Percentiles rank a stretch among this genome's conserved stretches.
phyloP scores from a whole-genome alignment of 2,113 vertebrate species.

The Pterocles gutturalis region DNA sequence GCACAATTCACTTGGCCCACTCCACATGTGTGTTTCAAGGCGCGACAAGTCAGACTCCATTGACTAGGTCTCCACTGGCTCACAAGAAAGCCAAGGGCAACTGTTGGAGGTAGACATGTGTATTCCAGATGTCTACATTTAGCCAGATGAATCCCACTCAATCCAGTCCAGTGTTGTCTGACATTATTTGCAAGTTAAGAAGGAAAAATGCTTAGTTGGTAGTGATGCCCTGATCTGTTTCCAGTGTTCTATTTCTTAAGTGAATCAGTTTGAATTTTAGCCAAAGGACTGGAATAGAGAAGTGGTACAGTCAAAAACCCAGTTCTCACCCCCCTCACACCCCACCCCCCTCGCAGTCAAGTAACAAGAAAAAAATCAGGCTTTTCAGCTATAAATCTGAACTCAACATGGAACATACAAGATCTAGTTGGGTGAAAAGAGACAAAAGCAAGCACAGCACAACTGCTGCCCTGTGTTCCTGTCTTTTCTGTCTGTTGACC shows the following conservation, averaged over 20 bases:
- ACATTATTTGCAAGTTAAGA: not conserved
- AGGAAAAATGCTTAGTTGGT: not conserved
- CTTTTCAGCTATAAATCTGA: not conserved
- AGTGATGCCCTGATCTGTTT: not conserved
- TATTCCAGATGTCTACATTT: not conserved
- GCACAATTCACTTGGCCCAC: not conserved
- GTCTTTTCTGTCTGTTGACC: not conserved
- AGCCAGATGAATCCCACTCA: not conserved
- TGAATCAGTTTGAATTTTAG: not conserved
- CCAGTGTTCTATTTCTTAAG: not conserved
- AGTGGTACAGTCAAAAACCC: not conserved
- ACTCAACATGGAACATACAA: not conserved
- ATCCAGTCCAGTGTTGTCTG: not conserved
- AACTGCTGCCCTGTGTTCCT: not conserved
- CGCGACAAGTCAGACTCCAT: not conserved
- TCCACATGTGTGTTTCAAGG: not conserved
- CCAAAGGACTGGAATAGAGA: not conserved
- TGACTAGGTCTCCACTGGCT: not conserved
- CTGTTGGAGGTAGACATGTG: not conserved
- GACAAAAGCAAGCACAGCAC: not conserved
- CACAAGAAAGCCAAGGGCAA: not conserved
- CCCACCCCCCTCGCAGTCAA: not conserved
- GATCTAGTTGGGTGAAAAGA: not conserved
- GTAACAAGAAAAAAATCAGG: not conserved
- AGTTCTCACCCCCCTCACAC: not conserved